Percentiles rank a stretch among this genome's conserved stretches.
These are phyloP conservation scores for Cephus cinctus DNA, from an alignment of 1,140 invertebrate species.

Conservation along the genomic window DNA sequence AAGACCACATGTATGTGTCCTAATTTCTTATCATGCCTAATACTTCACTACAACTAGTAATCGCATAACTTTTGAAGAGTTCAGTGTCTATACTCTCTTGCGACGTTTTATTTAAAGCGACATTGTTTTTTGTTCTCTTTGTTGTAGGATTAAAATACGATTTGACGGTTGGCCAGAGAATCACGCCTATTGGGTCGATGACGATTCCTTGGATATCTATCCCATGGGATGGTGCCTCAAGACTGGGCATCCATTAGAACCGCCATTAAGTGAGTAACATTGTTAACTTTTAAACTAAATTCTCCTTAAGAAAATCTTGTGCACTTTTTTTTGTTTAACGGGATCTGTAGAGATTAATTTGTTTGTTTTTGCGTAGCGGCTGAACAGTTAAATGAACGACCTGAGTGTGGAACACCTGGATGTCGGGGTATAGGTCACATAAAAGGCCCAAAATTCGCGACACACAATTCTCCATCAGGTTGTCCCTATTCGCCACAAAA, in stretches of 20 bases:
- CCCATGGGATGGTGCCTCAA: conserved; percentile 88
- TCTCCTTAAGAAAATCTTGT: too few species aligned
- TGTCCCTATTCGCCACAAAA: conserved; percentile 83
- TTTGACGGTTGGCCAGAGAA: conserved; percentile 90
- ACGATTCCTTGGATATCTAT: conserved; percentile 88
- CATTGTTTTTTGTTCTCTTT: too few species aligned
- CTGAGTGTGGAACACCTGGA: conserved; percentile 72
- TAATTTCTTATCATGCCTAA: neutral
- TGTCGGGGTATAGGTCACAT: conserved; percentile 80
- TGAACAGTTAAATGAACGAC: conserved; percentile 61
- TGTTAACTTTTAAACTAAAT: too few species aligned
- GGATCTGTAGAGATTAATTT: too few species aligned
- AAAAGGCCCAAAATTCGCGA: conserved; percentile 71
- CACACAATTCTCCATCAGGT: conserved; percentile 73
- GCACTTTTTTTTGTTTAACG: too few species aligned
- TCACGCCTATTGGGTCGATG: conserved; percentile 88
- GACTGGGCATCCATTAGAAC: conserved; percentile 83
- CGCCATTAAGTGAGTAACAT: conserved; percentile 74
- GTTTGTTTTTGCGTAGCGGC: conserved; percentile 51
- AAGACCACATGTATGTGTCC: conserved; percentile 61
- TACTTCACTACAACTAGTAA: conserved; percentile 3
- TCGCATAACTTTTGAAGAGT: too few species aligned
- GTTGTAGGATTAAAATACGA: conserved; percentile 70
- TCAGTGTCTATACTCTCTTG: too few species aligned
- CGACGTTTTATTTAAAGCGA: too few species aligned